Evolutionary conservation across 2,797 vertebrate genomes (phyloP).

Genomic region (Pyrocephalus nanus): DNA sequence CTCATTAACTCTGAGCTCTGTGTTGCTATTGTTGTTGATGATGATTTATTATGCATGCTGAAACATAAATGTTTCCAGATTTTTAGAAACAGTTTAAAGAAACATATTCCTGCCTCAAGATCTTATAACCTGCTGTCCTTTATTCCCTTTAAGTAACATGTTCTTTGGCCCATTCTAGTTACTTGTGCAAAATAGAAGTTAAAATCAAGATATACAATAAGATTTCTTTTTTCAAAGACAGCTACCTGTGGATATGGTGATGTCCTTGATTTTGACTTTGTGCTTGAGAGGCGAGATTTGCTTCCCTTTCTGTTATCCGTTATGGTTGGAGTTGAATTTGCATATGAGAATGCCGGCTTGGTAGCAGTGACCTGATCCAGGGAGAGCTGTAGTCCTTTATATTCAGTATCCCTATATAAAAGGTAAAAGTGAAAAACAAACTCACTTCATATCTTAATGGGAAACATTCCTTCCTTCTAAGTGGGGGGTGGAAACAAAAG

Average conservation of each 20-base stretch:
- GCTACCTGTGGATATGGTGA: conserved; percentile 95
- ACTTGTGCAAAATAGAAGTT: neutral
- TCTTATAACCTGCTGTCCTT: neutral
- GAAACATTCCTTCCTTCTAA: conserved; percentile 40
- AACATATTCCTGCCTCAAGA: neutral
- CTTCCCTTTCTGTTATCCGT: conserved; percentile 83
- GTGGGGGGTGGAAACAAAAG: neutral
- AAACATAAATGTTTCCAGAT: conserved; percentile 5
- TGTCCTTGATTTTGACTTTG: conserved; percentile 90
- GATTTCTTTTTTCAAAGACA: neutral
- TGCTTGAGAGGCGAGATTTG: conserved; percentile 83
- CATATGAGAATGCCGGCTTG: conserved; percentile 86
- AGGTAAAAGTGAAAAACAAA: conserved; percentile 55
- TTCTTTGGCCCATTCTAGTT: neutral
- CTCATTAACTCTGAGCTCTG: neutral
- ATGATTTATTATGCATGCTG: neutral
- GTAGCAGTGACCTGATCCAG: conserved; percentile 91
- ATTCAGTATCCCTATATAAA: conserved; percentile 90
- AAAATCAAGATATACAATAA: conserved; percentile 25
- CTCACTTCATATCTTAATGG: conserved; percentile 29
- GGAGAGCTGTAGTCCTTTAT: conserved; percentile 96
- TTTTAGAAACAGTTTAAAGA: conserved; percentile 10
- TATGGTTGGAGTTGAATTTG: conserved; percentile 80
- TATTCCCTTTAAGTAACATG: neutral
- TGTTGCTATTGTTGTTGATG: neutral